phyloP scores from a whole-genome alignment of 2,888 invertebrate genomes.

The Amphipyra berbera region DNA sequence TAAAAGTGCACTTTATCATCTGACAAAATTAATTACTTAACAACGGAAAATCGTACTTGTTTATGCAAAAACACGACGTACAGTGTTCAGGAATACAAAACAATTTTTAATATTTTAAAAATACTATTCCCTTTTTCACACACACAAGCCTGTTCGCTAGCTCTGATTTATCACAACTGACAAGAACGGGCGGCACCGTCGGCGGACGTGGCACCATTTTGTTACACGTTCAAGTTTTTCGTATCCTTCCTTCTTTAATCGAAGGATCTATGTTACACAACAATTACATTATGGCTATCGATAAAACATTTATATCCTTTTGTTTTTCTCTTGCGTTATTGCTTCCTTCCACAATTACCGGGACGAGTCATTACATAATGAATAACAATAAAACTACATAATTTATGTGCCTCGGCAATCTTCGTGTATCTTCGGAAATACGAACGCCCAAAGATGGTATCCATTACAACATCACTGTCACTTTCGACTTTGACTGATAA shows the following conservation, averaged over 20 bases:
- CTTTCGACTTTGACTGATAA: too few species aligned
- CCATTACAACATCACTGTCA: too few species aligned
- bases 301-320: conserved; percentile 33
- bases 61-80: conserved; percentile 22
- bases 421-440: too few species aligned
- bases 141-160: conserved; percentile 31
- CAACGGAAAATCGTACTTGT: conserved; percentile 16
- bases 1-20: too few species aligned
- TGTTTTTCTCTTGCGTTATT: conserved; percentile 22
- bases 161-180: conserved; percentile 40
- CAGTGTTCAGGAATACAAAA: conserved; percentile 35
- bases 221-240: conserved; percentile 37
- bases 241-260: conserved; percentile 49
- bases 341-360: conserved; percentile 18
- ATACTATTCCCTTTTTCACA: conserved; percentile 42
- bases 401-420: too few species aligned
- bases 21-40: too few species aligned
- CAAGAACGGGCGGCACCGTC: conserved; percentile 23
- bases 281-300: conserved; percentile 34
- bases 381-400: too few species aligned
- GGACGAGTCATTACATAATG: too few species aligned
- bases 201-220: conserved; percentile 37
- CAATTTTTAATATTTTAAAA: conserved; percentile 47
- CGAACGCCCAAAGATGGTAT: too few species aligned
- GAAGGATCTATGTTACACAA: conserved; percentile 47